These are phyloP conservation scores for Echiichthys vipera DNA, from an alignment of 2,797 vertebrate species.

Conservation along the genomic window DNA sequence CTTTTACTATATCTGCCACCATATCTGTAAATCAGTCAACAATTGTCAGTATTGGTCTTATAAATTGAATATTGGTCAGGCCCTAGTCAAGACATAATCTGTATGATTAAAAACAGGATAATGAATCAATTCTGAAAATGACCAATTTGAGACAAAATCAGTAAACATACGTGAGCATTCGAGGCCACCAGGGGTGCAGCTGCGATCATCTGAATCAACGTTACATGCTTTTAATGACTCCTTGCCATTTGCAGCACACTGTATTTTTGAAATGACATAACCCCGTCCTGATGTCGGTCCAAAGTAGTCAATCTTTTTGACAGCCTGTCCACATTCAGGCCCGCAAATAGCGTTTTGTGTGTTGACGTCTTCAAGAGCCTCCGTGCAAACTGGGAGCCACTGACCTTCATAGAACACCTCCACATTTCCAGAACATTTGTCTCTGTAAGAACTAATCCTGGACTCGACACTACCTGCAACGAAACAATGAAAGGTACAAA, in stretches of 20 bases:
- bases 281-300: fast-evolving
- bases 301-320: fast-evolving
- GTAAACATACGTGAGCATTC: constrained; percentile 59
- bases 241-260: fast-evolving
- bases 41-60: too few relatives aligned
- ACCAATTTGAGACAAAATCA: not conserved
- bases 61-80: too few relatives aligned
- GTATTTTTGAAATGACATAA: fast-evolving
- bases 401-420: not conserved
- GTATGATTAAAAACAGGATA: too few relatives aligned
- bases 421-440: constrained; percentile 72
- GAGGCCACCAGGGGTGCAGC: not conserved
- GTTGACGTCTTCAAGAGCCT: fast-evolving
- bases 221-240: constrained; percentile 6
- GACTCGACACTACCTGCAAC: constrained; percentile 62
- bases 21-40: too few relatives aligned
- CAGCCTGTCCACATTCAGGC: constrained; percentile 41
- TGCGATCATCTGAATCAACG: fast-evolving
- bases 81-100: not conserved
- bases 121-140: not conserved
- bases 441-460: not conserved
- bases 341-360: constrained; percentile 50
- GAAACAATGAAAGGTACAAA: not conserved
- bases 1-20: too few relatives aligned
- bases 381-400: constrained; percentile 10